These are phyloP conservation scores for Andrena praecox DNA, from an alignment of 2,888 invertebrate species.

Conservation along the genomic window DNA sequence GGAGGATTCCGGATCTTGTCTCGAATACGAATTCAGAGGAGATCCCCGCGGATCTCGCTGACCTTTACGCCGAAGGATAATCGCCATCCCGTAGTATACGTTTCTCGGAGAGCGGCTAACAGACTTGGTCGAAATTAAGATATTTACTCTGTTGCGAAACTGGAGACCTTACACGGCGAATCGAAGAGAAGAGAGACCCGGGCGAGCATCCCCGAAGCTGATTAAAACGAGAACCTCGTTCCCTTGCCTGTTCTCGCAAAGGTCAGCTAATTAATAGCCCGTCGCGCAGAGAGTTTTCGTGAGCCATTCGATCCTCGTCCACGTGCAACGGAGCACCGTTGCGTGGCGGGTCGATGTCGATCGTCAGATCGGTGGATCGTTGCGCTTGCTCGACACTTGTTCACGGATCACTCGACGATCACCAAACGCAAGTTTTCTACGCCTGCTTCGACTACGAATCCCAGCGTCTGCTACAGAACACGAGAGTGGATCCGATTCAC, in stretches of 20 bases:
- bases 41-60: slow-evolving; percentile 30
- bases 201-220: background rate
- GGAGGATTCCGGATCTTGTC: slow-evolving; percentile 8
- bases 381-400: background rate
- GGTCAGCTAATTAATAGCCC: slow-evolving; percentile 61
- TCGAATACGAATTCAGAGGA: slow-evolving; percentile 26
- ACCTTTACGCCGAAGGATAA: slow-evolving; percentile 38
- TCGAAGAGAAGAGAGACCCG: too few relatives aligned
- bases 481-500: background rate
- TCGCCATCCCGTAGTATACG: background rate
- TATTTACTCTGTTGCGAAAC: background rate
- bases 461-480: too few relatives aligned
- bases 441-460: too few relatives aligned
- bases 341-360: slow-evolving; percentile 61
- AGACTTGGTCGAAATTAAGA: background rate
- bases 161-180: too few relatives aligned
- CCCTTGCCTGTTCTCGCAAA: slow-evolving; percentile 50
- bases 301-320: slow-evolving; percentile 54
- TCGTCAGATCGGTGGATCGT: slow-evolving; percentile 57
- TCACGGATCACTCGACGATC: background rate
- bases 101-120: background rate
- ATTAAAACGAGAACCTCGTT: background rate
- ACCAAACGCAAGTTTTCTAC: too few relatives aligned
- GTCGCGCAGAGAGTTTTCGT: slow-evolving; percentile 55
- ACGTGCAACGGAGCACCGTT: slow-evolving; percentile 49